Evolutionary conservation across 2,797 vertebrate genomes (phyloP).

Genomic region (Nasua narica): DNA sequence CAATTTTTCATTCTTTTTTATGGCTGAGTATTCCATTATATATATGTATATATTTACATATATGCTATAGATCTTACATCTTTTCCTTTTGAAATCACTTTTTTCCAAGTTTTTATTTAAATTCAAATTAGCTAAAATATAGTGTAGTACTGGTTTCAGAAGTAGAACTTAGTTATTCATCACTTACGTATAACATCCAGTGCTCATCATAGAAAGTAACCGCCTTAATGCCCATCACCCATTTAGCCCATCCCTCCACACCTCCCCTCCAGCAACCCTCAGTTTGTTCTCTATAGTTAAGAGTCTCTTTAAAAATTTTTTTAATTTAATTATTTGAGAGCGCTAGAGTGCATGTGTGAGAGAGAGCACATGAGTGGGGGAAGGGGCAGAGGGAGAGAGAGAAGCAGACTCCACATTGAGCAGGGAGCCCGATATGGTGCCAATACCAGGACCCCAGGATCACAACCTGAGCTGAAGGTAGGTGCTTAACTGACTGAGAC

Average conservation of each 20-base stretch:
- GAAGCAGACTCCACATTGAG: neutral
- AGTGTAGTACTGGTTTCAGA: no score
- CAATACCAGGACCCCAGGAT: neutral
- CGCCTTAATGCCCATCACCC: neutral
- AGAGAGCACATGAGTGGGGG: neutral
- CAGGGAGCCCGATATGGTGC: neutral
- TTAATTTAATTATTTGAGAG: neutral
- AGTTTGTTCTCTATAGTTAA: neutral
- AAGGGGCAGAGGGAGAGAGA: neutral
- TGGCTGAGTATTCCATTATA: neutral
- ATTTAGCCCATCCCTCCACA: no score
- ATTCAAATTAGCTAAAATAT: no score
- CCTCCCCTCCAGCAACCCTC: neutral
- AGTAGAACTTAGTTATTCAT: no score
- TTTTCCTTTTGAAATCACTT: no score
- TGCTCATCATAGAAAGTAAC: neutral
- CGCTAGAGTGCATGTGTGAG: neutral
- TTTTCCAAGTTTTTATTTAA: no score
- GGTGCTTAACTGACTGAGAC: neutral
- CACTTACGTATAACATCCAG: no score
- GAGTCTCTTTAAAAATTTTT: neutral
- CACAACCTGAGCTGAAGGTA: neutral
- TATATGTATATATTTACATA: neutral
- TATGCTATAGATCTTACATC: no score
- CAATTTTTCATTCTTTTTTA: neutral